Conservation (phyloP, 2,888 invertebrate species). For the Drosophila melanosoma region DNA sequence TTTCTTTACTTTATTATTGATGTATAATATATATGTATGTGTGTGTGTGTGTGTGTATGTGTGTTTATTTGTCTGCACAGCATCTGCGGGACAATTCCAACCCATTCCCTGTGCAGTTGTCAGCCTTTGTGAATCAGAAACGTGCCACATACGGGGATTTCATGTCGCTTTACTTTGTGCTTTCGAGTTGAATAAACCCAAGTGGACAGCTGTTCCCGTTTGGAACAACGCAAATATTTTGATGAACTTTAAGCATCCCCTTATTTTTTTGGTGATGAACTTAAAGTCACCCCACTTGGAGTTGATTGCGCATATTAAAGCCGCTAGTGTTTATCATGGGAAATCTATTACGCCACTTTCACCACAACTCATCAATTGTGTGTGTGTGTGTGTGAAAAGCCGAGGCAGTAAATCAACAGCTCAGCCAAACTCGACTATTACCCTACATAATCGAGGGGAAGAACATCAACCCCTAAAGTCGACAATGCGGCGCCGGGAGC, state of each 20-base stretch:
- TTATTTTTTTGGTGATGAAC: slow-evolving; percentile 35
- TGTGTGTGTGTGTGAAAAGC: slow-evolving; percentile 47
- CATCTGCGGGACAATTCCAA: slow-evolving; percentile 46
- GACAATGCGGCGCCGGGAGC: slow-evolving; percentile 20
- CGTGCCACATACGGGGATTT: slow-evolving; percentile 47
- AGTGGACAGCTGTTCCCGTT: slow-evolving; percentile 45
- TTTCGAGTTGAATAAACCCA: slow-evolving; percentile 73
- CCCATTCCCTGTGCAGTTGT: neutral
- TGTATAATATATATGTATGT: neutral
- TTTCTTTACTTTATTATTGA: slow-evolving; percentile 33
- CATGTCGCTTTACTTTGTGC: slow-evolving; percentile 38
- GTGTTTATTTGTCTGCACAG: slow-evolving; percentile 41
- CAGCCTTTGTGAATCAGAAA: slow-evolving; percentile 38
- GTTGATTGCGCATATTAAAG: slow-evolving; percentile 56
- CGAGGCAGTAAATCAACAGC: slow-evolving; percentile 53
- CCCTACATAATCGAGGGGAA: slow-evolving; percentile 61
- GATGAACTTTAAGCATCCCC: slow-evolving; percentile 45
- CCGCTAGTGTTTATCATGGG: slow-evolving; percentile 27
- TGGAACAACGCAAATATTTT: slow-evolving; percentile 34
- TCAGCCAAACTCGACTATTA: slow-evolving; percentile 43
- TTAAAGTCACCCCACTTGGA: slow-evolving; percentile 41
- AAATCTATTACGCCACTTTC: slow-evolving; percentile 66
- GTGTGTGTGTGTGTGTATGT: neutral
- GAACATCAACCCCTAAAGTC: slow-evolving; percentile 43
- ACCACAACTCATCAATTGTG: slow-evolving; percentile 45